Base-by-base conservation (phyloP, 92 coral and sea anemone species). In the Epizoanthus stellaris region DNA sequence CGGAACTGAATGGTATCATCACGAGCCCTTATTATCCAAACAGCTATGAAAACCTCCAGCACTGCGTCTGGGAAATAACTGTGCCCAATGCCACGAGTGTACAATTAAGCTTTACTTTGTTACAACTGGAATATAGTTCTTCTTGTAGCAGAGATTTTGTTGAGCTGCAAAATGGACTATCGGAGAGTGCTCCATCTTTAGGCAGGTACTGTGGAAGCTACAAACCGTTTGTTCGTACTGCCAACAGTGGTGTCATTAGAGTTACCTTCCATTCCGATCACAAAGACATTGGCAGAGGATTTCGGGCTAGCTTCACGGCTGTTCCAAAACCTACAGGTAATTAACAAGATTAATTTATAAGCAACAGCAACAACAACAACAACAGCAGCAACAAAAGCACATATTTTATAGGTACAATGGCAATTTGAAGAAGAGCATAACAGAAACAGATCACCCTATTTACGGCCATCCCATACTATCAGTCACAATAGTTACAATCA, bases 11-110 rank as follows among this genome's bases (percentile, higher is more conserved):
- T 12, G 77, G 62, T 45, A 6, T 52, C 7, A 49, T 73, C n/a
- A 73, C 39, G n/a, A 73, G 77, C 23, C 77, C 77, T 21, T 73
- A 42, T 73, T 73, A 49, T 45, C 77, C 77, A 3, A 45, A 40
- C 52, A 73, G 52, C 77, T 73, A 73, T 73, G 77, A 61, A 19
- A 73, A 73, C 58, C 60, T 59, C 11, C 77, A 52, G 5, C 77
- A 39, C 54, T 73, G 77, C 25, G n/a, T 43, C 11, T 73, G 77
- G 77, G 36, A 45, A 36, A 49, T 73, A 39, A 73, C 53, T 38
- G 62, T 73, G 47, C 38, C 62, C n/a, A 36, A 61, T 4, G 77
- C 39, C 77, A 73, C 23, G 77, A 59, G 52, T 4, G 62, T 21
- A n/a, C 10, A 49, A 40, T 20, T 73, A 6, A 38, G 16, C 49